Percentiles rank a stretch among this genome's conserved stretches.
Evolutionary conservation across 2,113 vertebrate genomes (phyloP).

Genomic region (Ailuropoda melanoleuca): DNA sequence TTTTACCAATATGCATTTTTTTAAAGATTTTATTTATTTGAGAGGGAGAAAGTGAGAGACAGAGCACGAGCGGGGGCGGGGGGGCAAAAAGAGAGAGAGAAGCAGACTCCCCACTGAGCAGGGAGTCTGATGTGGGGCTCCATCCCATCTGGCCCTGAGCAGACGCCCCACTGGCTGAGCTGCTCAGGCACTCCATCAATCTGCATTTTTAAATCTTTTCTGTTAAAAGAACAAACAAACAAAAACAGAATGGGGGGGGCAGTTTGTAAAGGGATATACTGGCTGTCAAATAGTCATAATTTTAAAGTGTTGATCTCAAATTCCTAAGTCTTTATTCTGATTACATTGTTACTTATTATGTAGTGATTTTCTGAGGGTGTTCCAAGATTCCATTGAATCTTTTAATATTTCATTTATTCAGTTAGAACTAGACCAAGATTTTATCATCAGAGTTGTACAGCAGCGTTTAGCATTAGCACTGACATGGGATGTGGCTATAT

Average conservation of each 20-base stretch:
- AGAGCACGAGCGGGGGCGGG: too few relatives aligned
- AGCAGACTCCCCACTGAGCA: not conserved
- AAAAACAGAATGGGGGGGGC: not conserved
- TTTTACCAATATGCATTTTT: not conserved
- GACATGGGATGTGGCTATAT: not conserved
- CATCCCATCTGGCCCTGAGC: not conserved
- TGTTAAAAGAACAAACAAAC: not conserved
- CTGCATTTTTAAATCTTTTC: conserved; percentile 43
- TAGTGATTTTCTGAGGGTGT: conserved; percentile 26
- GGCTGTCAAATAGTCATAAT: not conserved
- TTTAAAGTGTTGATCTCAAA: conserved; percentile 32
- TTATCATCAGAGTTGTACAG: not conserved
- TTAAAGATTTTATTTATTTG: not conserved
- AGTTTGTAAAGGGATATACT: not conserved
- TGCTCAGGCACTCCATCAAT: not conserved
- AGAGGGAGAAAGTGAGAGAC: not conserved
- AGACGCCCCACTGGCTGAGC: not conserved
- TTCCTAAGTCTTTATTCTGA: conserved; percentile 33
- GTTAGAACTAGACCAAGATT: not conserved
- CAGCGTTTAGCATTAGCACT: not conserved
- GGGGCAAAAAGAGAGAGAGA: not conserved
- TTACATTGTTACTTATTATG: not conserved
- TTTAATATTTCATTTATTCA: conserved; percentile 38
- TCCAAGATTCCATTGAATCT: not conserved
- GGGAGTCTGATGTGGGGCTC: not conserved